Base-by-base conservation (phyloP, 1,140 invertebrate species). In the Drosophila ogumai region DNA sequence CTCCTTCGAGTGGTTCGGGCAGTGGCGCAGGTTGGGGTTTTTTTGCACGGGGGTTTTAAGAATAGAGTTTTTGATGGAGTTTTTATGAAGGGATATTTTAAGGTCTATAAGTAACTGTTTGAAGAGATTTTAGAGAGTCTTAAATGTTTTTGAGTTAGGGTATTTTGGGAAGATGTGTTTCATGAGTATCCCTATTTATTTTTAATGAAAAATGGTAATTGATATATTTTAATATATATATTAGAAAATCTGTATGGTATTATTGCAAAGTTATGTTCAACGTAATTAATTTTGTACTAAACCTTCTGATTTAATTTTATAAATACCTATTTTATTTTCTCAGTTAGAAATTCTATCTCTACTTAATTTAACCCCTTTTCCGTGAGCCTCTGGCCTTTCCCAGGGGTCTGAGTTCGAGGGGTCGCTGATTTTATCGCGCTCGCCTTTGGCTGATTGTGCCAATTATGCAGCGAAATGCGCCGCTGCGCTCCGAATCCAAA, bases 391-490 rank as follows among this genome's bases (percentile, higher is more conserved):
- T 69, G 65, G 2, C 19, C 12, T 31, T 50, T 43, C 7, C 12
- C 58, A 54, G 9, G 6, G 64, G 61, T n/a, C 36, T 46, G 44
- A 43, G 52, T 25, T 36, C 43, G 52, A 58, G 56, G 60, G 60
- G 60, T 56, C 44, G 73, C 63, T 46, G 80, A 88, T 80, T 88
- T 84, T 88, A 86, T 86, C 85, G 85, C 68, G 50, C 81, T 74
- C 72, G 84, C 74, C 77, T 72, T 72, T 74, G 77, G 81, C 85
- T 88, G 85, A 88, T 88, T 88, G 85, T 90, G 85, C 85, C 85
- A 88, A 88, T 88, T 88, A 88, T 88, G 73, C 77, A 84, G 61
- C 85, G 81, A 85, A 88, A 85, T 90, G 85, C 75, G 58, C 75
- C 79, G 66, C 68, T 72, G 34, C 19, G 52, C 52, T 38, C 52